Percentiles rank a stretch among this genome's conserved stretches.
Evolutionary conservation across 1,140 invertebrate species (phyloP).

Genomic region (Drosophila willistoni): DNA sequence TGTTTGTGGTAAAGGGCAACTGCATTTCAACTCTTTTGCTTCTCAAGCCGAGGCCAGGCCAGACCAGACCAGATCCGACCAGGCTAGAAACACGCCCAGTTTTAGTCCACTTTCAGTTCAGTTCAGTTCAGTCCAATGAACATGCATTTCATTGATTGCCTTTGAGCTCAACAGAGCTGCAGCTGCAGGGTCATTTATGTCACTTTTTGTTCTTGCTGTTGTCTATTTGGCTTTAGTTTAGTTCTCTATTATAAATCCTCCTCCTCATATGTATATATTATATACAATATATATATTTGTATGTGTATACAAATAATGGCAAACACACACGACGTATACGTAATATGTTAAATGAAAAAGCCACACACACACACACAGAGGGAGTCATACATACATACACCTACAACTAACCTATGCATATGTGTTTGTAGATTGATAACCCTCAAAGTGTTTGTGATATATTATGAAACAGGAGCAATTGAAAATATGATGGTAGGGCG

Average conservation of each 20-base stretch:
- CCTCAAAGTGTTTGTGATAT: background rate
- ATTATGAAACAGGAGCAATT: background rate
- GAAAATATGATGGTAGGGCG: background rate
- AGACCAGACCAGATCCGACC: too few relatives aligned
- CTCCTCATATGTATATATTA: background rate
- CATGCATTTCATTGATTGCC: slow-evolving; percentile 66
- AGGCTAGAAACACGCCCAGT: slow-evolving; percentile 28
- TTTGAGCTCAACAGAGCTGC: slow-evolving; percentile 43
- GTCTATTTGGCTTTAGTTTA: slow-evolving; percentile 27
- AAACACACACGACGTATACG: slow-evolving; percentile 46
- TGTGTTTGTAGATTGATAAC: background rate
- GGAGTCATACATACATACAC: background rate
- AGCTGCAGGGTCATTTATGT: slow-evolving; percentile 42
- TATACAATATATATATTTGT: too few relatives aligned
- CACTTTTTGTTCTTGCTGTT: slow-evolving; percentile 42
- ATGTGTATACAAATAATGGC: slow-evolving; percentile 18
- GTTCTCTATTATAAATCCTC: slow-evolving; percentile 13
- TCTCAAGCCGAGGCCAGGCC: slow-evolving; percentile 20
- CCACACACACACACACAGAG: slow-evolving; percentile 1
- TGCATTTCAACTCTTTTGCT: slow-evolving; percentile 14
- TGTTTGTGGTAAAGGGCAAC: slow-evolving; percentile 22
- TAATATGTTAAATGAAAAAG: slow-evolving; percentile 52
- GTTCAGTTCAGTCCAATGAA: slow-evolving; percentile 5
- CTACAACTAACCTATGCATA: background rate
- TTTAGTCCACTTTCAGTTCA: slow-evolving; percentile 10